These are phyloP conservation scores for Oxyteleia sp. DNA, from an alignment of 2,888 invertebrate species.

Conservation along the genomic window DNA sequence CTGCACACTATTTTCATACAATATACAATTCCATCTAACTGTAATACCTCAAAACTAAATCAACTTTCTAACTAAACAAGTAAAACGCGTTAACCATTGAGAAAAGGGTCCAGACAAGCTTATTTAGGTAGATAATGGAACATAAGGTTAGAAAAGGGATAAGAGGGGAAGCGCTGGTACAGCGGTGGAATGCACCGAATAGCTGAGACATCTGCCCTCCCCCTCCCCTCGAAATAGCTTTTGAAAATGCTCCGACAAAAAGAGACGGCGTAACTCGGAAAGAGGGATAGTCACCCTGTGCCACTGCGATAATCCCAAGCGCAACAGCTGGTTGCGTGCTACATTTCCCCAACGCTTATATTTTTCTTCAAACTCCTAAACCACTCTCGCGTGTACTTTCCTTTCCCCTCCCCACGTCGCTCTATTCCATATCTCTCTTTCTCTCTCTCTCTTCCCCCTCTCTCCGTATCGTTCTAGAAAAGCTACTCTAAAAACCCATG, in stretches of 20 bases:
- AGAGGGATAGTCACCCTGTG: neutral
- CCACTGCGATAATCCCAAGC: constrained; percentile 16
- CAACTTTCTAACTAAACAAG: too few relatives aligned
- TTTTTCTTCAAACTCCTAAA: constrained; percentile 32
- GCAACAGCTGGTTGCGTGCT: constrained; percentile 42
- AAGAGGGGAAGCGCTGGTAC: constrained; percentile 7
- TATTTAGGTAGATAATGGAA: constrained; percentile 17
- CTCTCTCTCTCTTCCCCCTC: neutral
- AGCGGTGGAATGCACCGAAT: neutral
- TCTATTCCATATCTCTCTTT: neutral
- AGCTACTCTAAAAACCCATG: neutral
- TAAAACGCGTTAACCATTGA: too few relatives aligned
- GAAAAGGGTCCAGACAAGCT: constrained; percentile 14
- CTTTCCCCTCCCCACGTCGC: too few relatives aligned
- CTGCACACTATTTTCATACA: too few relatives aligned
- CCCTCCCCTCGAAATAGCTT: constrained; percentile 4
- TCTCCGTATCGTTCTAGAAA: constrained; percentile 1
- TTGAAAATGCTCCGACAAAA: constrained; percentile 15
- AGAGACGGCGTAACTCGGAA: constrained; percentile 1
- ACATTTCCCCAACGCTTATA: constrained; percentile 27
- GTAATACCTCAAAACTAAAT: too few relatives aligned
- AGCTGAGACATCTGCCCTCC: constrained; percentile 27
- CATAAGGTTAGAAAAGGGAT: constrained; percentile 14
- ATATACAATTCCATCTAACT: too few relatives aligned
- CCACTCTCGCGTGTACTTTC: constrained; percentile 1